Evolutionary conservation across 1,140 invertebrate genomes (phyloP), one percentile per base, ranked within the genome.

Genomic region (Zaprionus ghesquierei): DNA sequence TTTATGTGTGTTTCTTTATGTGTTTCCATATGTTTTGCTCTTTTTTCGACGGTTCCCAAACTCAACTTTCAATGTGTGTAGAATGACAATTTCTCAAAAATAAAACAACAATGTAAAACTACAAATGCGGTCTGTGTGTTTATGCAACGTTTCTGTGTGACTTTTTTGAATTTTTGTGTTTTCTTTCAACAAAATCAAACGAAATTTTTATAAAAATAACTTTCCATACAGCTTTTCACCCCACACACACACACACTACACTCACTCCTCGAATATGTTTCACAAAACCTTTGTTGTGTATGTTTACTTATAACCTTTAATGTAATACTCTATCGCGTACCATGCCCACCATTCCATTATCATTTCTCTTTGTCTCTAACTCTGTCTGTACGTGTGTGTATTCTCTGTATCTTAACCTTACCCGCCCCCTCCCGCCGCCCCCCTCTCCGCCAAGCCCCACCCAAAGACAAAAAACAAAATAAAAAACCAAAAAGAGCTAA

Each of bases 91-190:
- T 41, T 73, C 46, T 23, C 8, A 68, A 79, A 15, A 27, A 29
- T 5, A 41, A 53, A 58, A 58, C 20, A 13, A 35, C 38, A 9
- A 1, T 33, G 60, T 13, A 29, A 29, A 55, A 41, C 38, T 25
- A 33, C 50, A 29, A 65, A 50, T 77, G 71, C 62, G 72, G 75
- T 86, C 63, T 75, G 82, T 87, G 84, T 87, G 63, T 82, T 79
- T 89, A 86, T 89, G 89, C 89, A 89, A 90, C 79, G 84, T 90
- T 82, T 90, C 76, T 89, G 89, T 90, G 89, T 90, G 89, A 89
- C 89, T 86, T 78, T 69, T 70, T 66, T 59, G 58, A 68, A 66
- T 75, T 69, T 69, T 75, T 78, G 61, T 75, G 61, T 81, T 72
- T 76, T 54, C 51, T 76, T 87, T 78, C 51, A 55, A 69, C 69